phyloP scores from a whole-genome alignment of 92 coral and sea anemone genomes.

The Pocillopora meandrina region DNA sequence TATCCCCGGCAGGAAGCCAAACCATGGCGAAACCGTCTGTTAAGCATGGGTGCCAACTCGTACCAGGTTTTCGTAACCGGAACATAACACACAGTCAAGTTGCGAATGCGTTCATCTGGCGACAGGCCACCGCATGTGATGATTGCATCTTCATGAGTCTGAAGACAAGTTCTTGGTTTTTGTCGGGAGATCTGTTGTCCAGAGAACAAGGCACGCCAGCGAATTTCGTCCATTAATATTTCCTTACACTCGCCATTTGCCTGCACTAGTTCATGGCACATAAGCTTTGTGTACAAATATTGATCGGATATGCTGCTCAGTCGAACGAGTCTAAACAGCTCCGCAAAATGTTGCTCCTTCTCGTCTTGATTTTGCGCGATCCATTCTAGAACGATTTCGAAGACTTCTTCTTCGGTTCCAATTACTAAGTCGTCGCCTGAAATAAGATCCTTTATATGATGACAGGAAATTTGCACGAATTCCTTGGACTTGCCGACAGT shows the following conservation, averaged over 20 bases:
- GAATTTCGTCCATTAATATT: too few species aligned
- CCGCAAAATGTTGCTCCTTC: conserved; percentile 67
- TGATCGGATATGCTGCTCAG: too few species aligned
- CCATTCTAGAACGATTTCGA: conserved; percentile 85
- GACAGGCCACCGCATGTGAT: conserved; percentile 84
- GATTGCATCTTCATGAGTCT: conserved; percentile 75
- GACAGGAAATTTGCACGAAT: conserved; percentile 57
- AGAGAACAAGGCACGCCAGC: too few species aligned
- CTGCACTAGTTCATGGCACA: too few species aligned
- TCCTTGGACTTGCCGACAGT: conserved; percentile 80
- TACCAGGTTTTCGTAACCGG: conserved; percentile 73
- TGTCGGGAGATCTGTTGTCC: too few species aligned
- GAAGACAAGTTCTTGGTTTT: too few species aligned
- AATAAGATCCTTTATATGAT: conserved; percentile 72
- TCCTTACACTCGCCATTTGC: too few species aligned
- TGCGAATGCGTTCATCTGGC: conserved; percentile 71
- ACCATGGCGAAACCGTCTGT: conserved; percentile 83
- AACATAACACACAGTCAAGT: conserved; percentile 71
- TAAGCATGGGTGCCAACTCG: conserved; percentile 72
- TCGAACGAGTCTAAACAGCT: too few species aligned
- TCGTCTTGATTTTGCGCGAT: conserved; percentile 58
- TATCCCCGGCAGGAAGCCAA: conserved; percentile 67
- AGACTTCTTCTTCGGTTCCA: conserved; percentile 81
- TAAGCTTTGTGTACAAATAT: too few species aligned
- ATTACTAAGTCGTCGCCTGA: conserved; percentile 81